Conservation (phyloP, 2,113 vertebrate species). For the Guaruba guarouba region DNA sequence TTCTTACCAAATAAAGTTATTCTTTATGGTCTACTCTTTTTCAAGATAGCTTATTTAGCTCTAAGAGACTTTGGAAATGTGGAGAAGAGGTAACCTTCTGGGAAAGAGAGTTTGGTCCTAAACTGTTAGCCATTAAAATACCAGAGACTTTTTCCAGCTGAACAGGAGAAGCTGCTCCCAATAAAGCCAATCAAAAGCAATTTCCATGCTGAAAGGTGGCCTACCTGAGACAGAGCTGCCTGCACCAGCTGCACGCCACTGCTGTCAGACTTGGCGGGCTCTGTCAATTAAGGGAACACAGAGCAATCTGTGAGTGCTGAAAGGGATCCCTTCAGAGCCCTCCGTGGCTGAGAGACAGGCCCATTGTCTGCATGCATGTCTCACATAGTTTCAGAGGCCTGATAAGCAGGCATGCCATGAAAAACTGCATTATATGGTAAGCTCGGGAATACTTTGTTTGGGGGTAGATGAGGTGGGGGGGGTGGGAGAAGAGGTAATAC, state of each 20-base stretch:
- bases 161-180: slow-evolving; percentile 67
- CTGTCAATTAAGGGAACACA: slow-evolving; percentile 92
- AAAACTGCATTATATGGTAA: slow-evolving; percentile 87
- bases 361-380: slow-evolving; percentile 91
- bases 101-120: background rate
- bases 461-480: slow-evolving; percentile 74
- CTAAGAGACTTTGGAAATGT: background rate
- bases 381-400: slow-evolving; percentile 92
- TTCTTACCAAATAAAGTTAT: background rate
- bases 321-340: slow-evolving; percentile 87
- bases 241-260: slow-evolving; percentile 82
- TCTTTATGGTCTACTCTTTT: background rate
- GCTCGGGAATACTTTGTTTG: slow-evolving; percentile 78
- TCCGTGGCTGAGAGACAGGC: slow-evolving; percentile 82
- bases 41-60: background rate
- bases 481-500: slow-evolving; percentile 82
- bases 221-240: slow-evolving; percentile 77
- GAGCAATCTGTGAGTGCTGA: slow-evolving; percentile 89
- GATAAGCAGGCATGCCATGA: slow-evolving; percentile 89
- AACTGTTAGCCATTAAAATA: background rate
- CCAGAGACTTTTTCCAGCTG: slow-evolving; percentile 28
- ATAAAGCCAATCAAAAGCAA: slow-evolving; percentile 82
- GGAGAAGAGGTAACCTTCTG: background rate
- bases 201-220: slow-evolving; percentile 88
- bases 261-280: slow-evolving; percentile 82